These are phyloP conservation scores for Drosophila triauraria DNA, from an alignment of 1,140 invertebrate genomes.

Conservation along the genomic window DNA sequence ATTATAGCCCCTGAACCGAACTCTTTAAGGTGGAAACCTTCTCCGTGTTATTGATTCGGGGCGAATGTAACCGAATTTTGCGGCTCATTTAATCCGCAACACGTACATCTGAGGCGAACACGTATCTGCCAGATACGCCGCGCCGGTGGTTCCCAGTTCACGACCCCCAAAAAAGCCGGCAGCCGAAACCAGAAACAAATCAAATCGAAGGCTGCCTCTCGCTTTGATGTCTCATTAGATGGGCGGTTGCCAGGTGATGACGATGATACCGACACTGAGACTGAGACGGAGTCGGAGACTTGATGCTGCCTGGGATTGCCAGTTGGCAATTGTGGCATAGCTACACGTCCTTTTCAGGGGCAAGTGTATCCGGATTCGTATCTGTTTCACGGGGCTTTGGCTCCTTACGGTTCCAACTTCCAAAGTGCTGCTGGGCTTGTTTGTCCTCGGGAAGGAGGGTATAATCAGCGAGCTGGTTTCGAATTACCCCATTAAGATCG, in stretches of 20 bases:
- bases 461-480: conserved; percentile 43
- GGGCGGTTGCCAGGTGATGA: conserved; percentile 75
- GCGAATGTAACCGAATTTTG: conserved; percentile 51
- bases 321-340: conserved; percentile 31
- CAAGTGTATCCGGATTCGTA: conserved; percentile 37
- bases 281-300: conserved; percentile 14
- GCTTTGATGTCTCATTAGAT: conserved; percentile 80
- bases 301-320: conserved; percentile 15
- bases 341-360: conserved; percentile 28
- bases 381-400: conserved; percentile 50
- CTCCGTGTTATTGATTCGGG: conserved; percentile 58
- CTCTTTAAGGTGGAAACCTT: conserved; percentile 47
- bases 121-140: conserved; percentile 36
- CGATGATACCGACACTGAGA: conserved; percentile 19
- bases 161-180: conserved; percentile 32
- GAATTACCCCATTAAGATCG: conserved; percentile 47
- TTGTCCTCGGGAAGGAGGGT: conserved; percentile 26
- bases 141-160: conserved; percentile 1
- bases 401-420: conserved; percentile 21
- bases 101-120: conserved; percentile 42
- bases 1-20: background rate
- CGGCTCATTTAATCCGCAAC: conserved; percentile 68
- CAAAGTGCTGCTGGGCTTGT: conserved; percentile 50
- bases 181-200: conserved; percentile 68
- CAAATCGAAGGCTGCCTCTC: conserved; percentile 55